Evolutionary conservation across 2,797 vertebrate species (phyloP).

Genomic region (Nasua narica): DNA sequence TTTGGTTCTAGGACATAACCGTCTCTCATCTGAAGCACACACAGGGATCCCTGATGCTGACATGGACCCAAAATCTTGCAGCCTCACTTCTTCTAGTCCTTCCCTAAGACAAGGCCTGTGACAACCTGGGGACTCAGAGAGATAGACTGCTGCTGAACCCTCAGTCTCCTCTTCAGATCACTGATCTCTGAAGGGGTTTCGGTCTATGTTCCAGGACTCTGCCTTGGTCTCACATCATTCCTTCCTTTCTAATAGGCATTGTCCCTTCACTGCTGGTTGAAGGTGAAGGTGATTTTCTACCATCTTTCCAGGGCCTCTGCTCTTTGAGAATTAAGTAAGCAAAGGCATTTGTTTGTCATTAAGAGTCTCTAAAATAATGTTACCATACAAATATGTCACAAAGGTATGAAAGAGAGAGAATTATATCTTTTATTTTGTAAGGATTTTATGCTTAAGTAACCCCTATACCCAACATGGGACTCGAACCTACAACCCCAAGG

Average conservation of each 20-base stretch:
- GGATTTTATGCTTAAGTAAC: background rate
- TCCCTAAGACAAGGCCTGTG: background rate
- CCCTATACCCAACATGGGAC: background rate
- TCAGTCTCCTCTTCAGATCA: background rate
- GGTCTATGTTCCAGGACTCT: background rate
- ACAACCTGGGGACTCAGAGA: background rate
- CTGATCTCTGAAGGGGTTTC: background rate
- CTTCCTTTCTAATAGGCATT: background rate
- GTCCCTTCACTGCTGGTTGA: background rate
- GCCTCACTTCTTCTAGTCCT: background rate
- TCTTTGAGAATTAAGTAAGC: background rate
- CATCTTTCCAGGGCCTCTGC: background rate
- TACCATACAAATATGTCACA: background rate
- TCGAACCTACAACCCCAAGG: background rate
- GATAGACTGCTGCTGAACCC: background rate
- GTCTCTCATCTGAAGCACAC: background rate
- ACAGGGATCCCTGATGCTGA: background rate
- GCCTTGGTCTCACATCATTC: background rate
- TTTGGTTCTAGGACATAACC: background rate
- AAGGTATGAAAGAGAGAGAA: background rate
- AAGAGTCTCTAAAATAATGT: conserved; percentile 14
- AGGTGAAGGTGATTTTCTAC: background rate
- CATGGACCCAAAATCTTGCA: background rate
- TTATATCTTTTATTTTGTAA: background rate
- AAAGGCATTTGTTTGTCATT: background rate